A percentile compares a stretch with the other conserved stretches of the same genome.
Conservation (phyloP, 2,113 vertebrate species). For the Anarhynchus alexandrinus region DNA sequence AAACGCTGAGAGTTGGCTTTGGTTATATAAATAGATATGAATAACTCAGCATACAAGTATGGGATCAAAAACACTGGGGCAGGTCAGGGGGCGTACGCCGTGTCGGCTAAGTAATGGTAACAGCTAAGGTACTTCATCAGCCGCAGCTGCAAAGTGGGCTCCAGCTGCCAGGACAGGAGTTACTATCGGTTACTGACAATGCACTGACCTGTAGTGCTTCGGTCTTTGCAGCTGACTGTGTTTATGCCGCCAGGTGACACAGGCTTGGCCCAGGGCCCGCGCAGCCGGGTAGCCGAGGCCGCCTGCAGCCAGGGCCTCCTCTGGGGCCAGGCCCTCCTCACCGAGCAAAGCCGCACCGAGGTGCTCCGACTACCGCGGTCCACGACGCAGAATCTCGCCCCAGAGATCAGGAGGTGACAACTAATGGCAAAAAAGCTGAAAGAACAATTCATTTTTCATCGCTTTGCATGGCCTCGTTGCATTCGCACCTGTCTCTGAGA, state of each 20-base stretch:
- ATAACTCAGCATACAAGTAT: not conserved
- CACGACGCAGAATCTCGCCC: fast-evolving
- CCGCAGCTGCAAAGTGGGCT: not conserved
- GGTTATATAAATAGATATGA: not conserved
- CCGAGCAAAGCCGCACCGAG: fast-evolving
- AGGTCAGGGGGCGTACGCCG: fast-evolving
- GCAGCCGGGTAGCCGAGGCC: fast-evolving
- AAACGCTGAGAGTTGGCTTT: not conserved
- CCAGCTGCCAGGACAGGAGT: not conserved
- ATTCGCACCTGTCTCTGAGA: fast-evolving
- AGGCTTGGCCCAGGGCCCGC: too few relatives aligned
- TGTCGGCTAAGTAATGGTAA: fast-evolving
- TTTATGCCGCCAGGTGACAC: not conserved
- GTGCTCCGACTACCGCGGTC: fast-evolving
- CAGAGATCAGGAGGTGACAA: not conserved
- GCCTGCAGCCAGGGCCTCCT: too few relatives aligned
- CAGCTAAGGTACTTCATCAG: too few relatives aligned
- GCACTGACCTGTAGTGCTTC: not conserved
- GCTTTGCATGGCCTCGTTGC: fast-evolving
- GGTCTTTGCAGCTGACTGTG: not conserved
- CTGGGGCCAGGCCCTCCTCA: not conserved
- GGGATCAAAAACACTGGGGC: not conserved
- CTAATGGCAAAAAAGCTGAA: not conserved
- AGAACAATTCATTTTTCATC: fast-evolving
- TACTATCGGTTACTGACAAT: not conserved